Percentiles rank a stretch among this genome's conserved stretches.
Conservation (phyloP, 2,113 vertebrate species). For the Grammomys dolichurus region DNA sequence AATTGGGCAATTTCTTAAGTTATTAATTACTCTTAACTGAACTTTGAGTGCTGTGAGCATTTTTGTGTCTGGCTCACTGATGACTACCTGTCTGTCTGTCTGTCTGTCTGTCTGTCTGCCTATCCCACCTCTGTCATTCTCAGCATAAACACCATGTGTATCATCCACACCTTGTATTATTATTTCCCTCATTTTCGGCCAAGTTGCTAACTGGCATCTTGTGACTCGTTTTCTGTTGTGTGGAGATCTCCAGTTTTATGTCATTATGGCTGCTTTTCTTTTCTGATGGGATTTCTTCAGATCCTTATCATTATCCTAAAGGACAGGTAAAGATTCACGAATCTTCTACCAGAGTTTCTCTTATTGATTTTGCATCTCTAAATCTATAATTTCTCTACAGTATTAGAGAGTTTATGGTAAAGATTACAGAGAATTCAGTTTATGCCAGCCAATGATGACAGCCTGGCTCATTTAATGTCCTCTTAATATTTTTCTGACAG, state of each 20-base stretch:
- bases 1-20: constrained; percentile 20
- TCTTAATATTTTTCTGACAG: not conserved
- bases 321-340: not conserved
- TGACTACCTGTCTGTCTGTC: too few species aligned
- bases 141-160: not conserved
- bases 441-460: not conserved
- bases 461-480: not conserved
- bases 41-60: not conserved
- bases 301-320: not conserved
- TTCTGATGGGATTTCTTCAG: not conserved
- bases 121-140: not conserved
- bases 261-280: not conserved
- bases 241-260: not conserved
- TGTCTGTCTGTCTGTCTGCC: too few species aligned
- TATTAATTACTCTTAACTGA: constrained; percentile 6
- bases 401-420: not conserved
- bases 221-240: not conserved
- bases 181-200: not conserved
- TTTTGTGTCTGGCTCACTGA: not conserved
- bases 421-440: not conserved
- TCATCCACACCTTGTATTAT: not conserved
- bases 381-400: not conserved
- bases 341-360: constrained; percentile 28
- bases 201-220: not conserved
- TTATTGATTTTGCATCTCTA: constrained; percentile 45